Evolutionary conservation across 1,140 invertebrate genomes (phyloP), one percentile per base, ranked within the genome.

Genomic region (Sycophila sp.): DNA sequence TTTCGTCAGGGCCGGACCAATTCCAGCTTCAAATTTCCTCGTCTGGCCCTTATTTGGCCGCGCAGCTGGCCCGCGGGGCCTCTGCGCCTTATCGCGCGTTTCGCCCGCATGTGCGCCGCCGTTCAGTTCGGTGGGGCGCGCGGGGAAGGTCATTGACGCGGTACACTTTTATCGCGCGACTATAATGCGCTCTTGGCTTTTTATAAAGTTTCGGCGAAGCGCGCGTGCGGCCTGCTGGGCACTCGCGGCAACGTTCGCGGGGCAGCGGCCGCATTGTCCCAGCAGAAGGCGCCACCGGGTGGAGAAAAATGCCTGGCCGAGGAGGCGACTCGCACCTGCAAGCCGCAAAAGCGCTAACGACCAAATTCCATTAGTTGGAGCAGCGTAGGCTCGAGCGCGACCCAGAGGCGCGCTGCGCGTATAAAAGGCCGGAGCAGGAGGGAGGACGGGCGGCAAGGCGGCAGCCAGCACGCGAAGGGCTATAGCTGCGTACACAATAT

Each of bases 161-260:
- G 81, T 85, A 84, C 78, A 85, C 82, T 83, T 85, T 85, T 85
- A 82, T 84, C 80, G n/a, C n/a, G n/a, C n/a, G n/a, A n/a, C n/a
- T n/a, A n/a, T n/a, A n/a, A n/a, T n/a, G n/a, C n/a, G n/a, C n/a
- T n/a, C n/a, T n/a, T n/a, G n/a, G n/a, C n/a, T n/a, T n/a, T n/a
- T n/a, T n/a, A n/a, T n/a, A n/a, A n/a, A n/a, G n/a, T n/a, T n/a
- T n/a, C n/a, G n/a, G n/a, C n/a, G n/a, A n/a, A n/a, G n/a, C n/a
- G n/a, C n/a, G n/a, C n/a, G n/a, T n/a, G n/a, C n/a, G n/a, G n/a
- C n/a, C n/a, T n/a, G n/a, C n/a, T n/a, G n/a, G n/a, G n/a, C n/a
- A n/a, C n/a, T n/a, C n/a, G n/a, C n/a, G n/a, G n/a, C n/a, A n/a
- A n/a, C n/a, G n/a, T n/a, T n/a, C n/a, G n/a, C n/a, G n/a, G n/a